These are phyloP conservation scores for Tauraco hartlaubi DNA, from an alignment of 2,797 vertebrate genomes.

Conservation along the genomic window DNA sequence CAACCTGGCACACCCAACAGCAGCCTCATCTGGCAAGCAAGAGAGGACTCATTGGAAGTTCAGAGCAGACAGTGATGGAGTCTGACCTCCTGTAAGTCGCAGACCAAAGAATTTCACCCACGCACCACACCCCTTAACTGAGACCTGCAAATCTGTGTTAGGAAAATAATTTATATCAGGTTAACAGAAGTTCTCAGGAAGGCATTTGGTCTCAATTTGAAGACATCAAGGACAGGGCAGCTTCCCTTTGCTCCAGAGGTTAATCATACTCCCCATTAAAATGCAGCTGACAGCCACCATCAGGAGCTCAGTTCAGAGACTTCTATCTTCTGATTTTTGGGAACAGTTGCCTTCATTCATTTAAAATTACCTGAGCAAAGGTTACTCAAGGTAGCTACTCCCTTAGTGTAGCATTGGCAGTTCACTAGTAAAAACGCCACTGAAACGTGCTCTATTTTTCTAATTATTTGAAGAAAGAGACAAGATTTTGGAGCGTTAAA, in stretches of 20 bases:
- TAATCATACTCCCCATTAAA: not conserved
- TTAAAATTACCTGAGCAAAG: not conserved
- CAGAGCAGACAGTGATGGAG: not conserved
- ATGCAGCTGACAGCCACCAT: not conserved
- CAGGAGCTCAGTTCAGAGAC: not conserved
- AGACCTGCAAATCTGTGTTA: not conserved
- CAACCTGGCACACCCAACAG: not conserved
- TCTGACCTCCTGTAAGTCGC: not conserved
- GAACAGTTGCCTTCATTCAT: not conserved
- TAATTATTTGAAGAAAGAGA: not conserved
- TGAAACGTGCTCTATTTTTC: not conserved
- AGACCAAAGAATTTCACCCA: not conserved
- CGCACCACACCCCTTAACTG: not conserved
- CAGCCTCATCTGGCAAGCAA: not conserved
- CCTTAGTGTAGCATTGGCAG: not conserved
- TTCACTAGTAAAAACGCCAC: not conserved
- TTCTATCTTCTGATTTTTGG: not conserved
- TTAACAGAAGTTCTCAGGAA: not conserved
- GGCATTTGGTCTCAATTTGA: not conserved
- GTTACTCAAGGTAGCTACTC: not conserved
- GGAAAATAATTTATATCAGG: not conserved
- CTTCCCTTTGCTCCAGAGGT: not conserved
- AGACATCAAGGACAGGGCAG: not conserved
- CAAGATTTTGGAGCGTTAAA: not conserved
- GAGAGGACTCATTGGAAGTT: not conserved